Evolutionary conservation across 2,797 vertebrate genomes (phyloP).

Genomic region (Gymnodraco acuticeps): DNA sequence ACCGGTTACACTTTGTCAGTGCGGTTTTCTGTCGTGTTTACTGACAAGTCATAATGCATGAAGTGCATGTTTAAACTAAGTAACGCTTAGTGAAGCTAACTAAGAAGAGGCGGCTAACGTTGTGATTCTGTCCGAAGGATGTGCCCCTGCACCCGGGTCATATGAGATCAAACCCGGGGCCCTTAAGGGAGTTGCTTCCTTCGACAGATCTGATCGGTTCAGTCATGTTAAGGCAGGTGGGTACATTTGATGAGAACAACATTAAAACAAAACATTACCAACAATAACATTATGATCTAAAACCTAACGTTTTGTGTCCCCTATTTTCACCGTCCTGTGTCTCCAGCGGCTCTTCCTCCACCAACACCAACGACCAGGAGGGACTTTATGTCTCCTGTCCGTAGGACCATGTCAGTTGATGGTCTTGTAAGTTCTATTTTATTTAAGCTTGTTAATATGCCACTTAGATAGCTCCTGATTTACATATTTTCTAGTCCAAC

Average conservation of each 20-base stretch:
- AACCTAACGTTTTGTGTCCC: neutral
- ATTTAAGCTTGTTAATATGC: neutral
- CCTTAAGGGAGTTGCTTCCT: conserved; percentile 84
- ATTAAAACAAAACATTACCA: neutral
- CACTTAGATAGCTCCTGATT: neutral
- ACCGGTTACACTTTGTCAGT: neutral
- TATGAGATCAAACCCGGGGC: conserved; percentile 84
- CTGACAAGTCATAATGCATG: neutral
- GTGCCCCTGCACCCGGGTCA: conserved; percentile 83
- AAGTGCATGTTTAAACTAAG: neutral
- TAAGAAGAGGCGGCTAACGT: neutral
- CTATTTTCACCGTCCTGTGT: neutral
- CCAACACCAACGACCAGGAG: conserved; percentile 64
- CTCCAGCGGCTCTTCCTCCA: conserved; percentile 57
- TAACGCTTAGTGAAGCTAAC: neutral
- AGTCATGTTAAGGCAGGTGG: conserved; percentile 80
- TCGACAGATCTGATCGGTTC: conserved; percentile 87
- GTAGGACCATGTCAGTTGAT: conserved; percentile 84
- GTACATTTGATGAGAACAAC: conserved; percentile 24
- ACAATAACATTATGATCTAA: neutral
- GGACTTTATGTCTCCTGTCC: conserved; percentile 76
- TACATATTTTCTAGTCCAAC: neutral
- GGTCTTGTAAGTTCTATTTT: conserved; percentile 77
- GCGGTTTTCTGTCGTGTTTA: neutral
- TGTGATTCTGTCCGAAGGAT: conserved; percentile 73